Conservation (phyloP, 2,888 invertebrate genomes). For the Dimorphilus gyrociliatus region DNA sequence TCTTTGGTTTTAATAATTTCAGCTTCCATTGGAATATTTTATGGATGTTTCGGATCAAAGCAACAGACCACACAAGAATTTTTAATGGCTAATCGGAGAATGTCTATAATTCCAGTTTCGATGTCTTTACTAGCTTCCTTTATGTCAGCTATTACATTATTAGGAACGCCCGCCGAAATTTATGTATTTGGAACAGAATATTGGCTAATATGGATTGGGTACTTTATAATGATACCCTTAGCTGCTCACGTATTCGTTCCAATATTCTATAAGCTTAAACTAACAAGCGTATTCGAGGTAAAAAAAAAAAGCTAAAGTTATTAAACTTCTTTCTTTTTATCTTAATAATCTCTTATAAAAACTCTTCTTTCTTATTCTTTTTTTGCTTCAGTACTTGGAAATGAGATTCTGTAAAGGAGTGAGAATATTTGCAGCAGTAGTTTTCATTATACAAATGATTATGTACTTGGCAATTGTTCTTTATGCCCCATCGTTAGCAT, state of each 20-base stretch:
- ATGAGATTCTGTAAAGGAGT: conserved; percentile 60
- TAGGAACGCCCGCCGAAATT: conserved; percentile 32
- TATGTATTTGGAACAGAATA: conserved; percentile 22
- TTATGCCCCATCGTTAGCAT: conserved; percentile 32
- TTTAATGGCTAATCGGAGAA: conserved; percentile 27
- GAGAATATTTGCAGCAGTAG: conserved; percentile 59
- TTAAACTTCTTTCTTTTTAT: no score
- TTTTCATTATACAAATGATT: conserved; percentile 67
- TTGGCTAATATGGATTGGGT: conserved; percentile 14
- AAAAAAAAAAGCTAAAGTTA: conserved; percentile 1
- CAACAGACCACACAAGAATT: conserved; percentile 21
- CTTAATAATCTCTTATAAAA: no score
- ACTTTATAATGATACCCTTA: conserved; percentile 25
- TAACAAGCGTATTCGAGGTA: conserved; percentile 16
- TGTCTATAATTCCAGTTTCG: conserved; percentile 27
- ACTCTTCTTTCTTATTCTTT: no score
- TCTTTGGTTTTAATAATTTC: conserved; percentile 19
- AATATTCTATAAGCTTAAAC: conserved; percentile 13
- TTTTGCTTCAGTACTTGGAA: conserved; percentile 58
- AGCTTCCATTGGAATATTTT: conserved; percentile 24
- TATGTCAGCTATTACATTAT: conserved; percentile 35
- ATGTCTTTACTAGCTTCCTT: conserved; percentile 34
- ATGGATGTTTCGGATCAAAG: conserved; percentile 22
- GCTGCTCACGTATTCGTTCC: conserved; percentile 15
- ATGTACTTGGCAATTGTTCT: conserved; percentile 34